phyloP scores from a whole-genome alignment of 1,140 invertebrate species.

The Drosophila albomicans region DNA sequence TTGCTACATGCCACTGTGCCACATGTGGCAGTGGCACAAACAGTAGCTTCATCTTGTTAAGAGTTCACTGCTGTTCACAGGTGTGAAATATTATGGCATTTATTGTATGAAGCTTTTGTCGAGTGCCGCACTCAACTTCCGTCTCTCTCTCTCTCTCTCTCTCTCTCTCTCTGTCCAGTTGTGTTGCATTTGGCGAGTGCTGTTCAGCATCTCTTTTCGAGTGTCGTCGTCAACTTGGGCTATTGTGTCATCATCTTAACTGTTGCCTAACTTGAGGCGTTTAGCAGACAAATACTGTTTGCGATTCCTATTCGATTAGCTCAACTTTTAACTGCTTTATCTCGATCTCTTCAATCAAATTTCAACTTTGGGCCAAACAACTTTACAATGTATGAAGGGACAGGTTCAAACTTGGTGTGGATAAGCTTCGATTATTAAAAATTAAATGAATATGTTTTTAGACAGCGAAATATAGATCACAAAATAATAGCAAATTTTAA shows the following conservation, averaged over 20 bases:
- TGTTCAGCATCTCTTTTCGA: neutral
- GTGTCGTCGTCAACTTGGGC: conserved; percentile 1
- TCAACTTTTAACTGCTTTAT: conserved; percentile 14
- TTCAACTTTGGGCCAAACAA: neutral
- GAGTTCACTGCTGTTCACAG: conserved; percentile 6
- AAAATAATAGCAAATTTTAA: too few species aligned
- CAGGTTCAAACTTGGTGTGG: too few species aligned
- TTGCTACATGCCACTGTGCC: conserved; percentile 12
- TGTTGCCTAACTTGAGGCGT: conserved; percentile 41
- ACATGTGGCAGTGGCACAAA: neutral
- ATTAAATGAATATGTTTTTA: too few species aligned
- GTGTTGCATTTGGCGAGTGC: neutral
- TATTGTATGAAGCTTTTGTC: conserved; percentile 34
- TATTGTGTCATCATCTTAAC: conserved; percentile 34
- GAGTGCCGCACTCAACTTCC: conserved; percentile 39
- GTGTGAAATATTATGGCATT: conserved; percentile 52
- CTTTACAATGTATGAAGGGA: neutral
- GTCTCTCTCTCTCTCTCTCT: neutral
- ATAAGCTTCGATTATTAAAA: too few species aligned
- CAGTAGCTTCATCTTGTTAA: neutral
- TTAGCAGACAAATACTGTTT: conserved; percentile 2
- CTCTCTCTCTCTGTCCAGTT: conserved; percentile 11
- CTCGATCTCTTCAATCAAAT: neutral
- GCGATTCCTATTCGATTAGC: conserved; percentile 2
- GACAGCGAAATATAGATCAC: too few species aligned